Conservation (phyloP, 1,140 invertebrate genomes). For the Scaptomyza graminum region DNA sequence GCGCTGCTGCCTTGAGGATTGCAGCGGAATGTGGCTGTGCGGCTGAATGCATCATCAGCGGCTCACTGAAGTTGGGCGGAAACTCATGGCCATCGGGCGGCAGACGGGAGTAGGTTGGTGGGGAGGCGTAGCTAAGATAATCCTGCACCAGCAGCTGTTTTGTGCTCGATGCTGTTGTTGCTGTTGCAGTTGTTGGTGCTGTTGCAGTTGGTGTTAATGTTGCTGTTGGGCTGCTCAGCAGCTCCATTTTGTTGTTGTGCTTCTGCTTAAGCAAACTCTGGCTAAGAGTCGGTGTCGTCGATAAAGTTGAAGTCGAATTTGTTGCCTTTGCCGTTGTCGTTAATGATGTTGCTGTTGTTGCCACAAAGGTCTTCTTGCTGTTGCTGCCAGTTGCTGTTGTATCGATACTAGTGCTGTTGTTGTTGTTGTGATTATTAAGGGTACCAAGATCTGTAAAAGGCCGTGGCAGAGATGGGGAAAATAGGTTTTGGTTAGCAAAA, state of each 20-base stretch:
- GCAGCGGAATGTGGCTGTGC: slow-evolving; percentile 24
- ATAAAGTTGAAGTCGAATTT: slow-evolving; percentile 14
- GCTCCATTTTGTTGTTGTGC: slow-evolving; percentile 71
- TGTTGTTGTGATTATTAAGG: slow-evolving; percentile 58
- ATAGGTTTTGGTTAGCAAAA: slow-evolving; percentile 56
- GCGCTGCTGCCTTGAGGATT: slow-evolving; percentile 32
- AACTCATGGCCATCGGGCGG: slow-evolving; percentile 95
- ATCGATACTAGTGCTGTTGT: slow-evolving; percentile 14
- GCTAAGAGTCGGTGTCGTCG: slow-evolving; percentile 11
- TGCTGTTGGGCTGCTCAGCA: slow-evolving; percentile 68
- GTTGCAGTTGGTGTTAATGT: slow-evolving; percentile 28
- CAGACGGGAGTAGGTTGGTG: slow-evolving; percentile 87
- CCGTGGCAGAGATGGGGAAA: slow-evolving; percentile 9
- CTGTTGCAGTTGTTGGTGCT: slow-evolving; percentile 36
- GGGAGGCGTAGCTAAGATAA: slow-evolving; percentile 77
- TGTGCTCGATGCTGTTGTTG: slow-evolving; percentile 42
- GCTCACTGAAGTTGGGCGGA: slow-evolving; percentile 90
- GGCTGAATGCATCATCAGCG: slow-evolving; percentile 79
- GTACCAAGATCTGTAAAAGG: slow-evolving; percentile 68
- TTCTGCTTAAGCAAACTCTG: slow-evolving; percentile 23
- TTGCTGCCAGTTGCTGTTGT: slow-evolving; percentile 4
- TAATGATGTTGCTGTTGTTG: slow-evolving; percentile 5
- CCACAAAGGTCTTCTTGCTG: slow-evolving; percentile 23
- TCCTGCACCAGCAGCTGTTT: slow-evolving; percentile 77
- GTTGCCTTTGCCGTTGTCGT: not conserved